phyloP scores from a whole-genome alignment of 2,888 invertebrate species.

The Mamestra brassicae region DNA sequence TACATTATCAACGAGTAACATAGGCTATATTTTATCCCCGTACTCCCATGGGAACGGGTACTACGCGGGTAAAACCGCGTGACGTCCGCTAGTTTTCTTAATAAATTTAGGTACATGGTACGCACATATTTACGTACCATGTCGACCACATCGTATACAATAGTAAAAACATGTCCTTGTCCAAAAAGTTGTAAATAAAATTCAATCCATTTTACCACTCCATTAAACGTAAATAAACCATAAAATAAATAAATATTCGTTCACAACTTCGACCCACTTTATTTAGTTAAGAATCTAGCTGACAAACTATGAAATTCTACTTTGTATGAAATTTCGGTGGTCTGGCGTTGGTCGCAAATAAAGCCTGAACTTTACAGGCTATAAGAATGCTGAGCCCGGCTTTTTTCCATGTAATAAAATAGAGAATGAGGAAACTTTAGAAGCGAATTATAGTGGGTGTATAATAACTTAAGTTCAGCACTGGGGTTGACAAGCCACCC shows the following conservation, averaged over 20 bases:
- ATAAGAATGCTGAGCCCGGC: constrained; percentile 42
- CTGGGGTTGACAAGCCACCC: constrained; percentile 38
- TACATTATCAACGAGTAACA: no score
- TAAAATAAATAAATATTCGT: constrained; percentile 18
- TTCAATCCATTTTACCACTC: not conserved
- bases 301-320: constrained; percentile 43
- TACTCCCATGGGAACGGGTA: no score
- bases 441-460: constrained; percentile 22
- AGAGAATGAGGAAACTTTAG: constrained; percentile 41
- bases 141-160: no score
- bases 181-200: no score
- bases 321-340: constrained; percentile 50
- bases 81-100: no score
- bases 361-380: constrained; percentile 50
- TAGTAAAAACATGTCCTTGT: no score
- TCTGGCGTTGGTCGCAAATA: constrained; percentile 30
- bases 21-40: no score
- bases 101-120: no score
- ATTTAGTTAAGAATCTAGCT: constrained; percentile 12
- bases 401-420: constrained; percentile 50
- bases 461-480: constrained; percentile 35
- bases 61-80: no score
- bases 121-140: no score
- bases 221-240: constrained; percentile 22
- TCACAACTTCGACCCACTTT: constrained; percentile 13